A percentile compares a stretch with the other conserved stretches of the same genome.
phyloP scores from a whole-genome alignment of 2,797 vertebrate genomes.

The Novumbra hubbsi region DNA sequence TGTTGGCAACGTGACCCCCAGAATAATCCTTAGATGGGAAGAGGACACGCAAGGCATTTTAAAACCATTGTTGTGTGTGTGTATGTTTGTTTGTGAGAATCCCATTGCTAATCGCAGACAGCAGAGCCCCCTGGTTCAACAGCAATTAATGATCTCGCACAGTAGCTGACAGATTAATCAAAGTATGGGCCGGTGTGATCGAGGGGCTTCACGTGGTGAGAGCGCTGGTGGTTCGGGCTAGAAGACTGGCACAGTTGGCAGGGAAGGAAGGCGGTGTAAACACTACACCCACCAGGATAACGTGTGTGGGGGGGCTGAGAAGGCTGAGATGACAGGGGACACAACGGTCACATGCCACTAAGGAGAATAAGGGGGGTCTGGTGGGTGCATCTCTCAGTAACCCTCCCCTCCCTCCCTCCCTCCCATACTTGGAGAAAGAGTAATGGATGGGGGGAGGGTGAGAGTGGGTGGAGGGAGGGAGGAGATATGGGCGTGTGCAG shows the following conservation, averaged over 20 bases:
- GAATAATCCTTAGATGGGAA: conserved; percentile 40
- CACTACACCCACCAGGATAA: background rate
- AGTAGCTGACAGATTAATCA: conserved; percentile 75
- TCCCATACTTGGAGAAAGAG: conserved; percentile 24
- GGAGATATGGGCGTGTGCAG: no score
- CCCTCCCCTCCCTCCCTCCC: conserved; percentile 1
- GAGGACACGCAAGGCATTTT: conserved; percentile 37
- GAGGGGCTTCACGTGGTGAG: conserved; percentile 17
- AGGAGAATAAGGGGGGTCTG: background rate
- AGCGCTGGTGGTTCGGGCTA: background rate
- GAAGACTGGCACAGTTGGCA: background rate
- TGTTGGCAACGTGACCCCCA: background rate
- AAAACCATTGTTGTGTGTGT: conserved; percentile 32
- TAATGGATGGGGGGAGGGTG: conserved; percentile 19
- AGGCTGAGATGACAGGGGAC: conserved; percentile 41
- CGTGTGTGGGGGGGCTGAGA: no score
- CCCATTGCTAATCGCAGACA: conserved; percentile 59
- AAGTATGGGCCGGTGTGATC: conserved; percentile 70
- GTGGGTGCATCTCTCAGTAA: background rate
- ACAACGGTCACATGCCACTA: background rate
- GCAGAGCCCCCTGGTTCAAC: conserved; percentile 64
- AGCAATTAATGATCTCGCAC: conserved; percentile 75
- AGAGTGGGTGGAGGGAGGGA: conserved; percentile 2
- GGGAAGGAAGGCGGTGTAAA: background rate
- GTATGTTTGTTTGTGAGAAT: conserved; percentile 12